A percentile compares a stretch with the other conserved stretches of the same genome.
These are phyloP conservation scores for Condylura cristata DNA, from an alignment of 2,113 vertebrate genomes.

Conservation along the genomic window DNA sequence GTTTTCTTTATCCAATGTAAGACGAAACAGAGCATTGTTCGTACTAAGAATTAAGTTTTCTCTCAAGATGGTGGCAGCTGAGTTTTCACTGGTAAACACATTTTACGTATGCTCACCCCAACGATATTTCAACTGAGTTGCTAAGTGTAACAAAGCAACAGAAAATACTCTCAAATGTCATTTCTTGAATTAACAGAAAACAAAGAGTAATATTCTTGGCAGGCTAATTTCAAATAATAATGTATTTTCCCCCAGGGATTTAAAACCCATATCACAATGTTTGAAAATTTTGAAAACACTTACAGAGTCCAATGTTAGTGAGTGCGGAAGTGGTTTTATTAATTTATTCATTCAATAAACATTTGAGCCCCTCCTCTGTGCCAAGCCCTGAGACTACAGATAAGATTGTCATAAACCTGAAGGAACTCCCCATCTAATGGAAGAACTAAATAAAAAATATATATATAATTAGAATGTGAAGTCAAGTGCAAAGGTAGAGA, in stretches of 20 bases:
- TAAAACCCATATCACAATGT: slow-evolving; percentile 25
- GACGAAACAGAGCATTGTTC: background rate
- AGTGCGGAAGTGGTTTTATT: background rate
- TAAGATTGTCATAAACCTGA: background rate
- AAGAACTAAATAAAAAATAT: background rate
- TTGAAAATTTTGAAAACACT: slow-evolving; percentile 18
- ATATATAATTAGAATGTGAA: slow-evolving; percentile 28
- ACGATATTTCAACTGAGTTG: background rate
- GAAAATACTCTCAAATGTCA: slow-evolving; percentile 55
- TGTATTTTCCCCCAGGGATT: background rate
- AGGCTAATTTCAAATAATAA: slow-evolving; percentile 39
- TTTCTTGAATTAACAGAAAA: background rate
- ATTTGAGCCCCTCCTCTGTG: background rate
- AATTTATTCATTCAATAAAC: background rate
- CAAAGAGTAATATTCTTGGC: slow-evolving; percentile 10
- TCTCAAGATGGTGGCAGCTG: background rate
- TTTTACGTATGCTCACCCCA: background rate
- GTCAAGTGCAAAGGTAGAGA: background rate
- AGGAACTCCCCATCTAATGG: background rate
- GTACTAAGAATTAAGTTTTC: background rate
- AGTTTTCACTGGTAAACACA: slow-evolving; percentile 29
- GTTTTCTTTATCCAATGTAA: slow-evolving; percentile 24
- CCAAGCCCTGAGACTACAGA: background rate
- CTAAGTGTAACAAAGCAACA: slow-evolving; percentile 44
- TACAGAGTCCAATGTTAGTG: background rate